phyloP scores from a whole-genome alignment of 2,888 invertebrate species.

The Brachyptera putata region DNA sequence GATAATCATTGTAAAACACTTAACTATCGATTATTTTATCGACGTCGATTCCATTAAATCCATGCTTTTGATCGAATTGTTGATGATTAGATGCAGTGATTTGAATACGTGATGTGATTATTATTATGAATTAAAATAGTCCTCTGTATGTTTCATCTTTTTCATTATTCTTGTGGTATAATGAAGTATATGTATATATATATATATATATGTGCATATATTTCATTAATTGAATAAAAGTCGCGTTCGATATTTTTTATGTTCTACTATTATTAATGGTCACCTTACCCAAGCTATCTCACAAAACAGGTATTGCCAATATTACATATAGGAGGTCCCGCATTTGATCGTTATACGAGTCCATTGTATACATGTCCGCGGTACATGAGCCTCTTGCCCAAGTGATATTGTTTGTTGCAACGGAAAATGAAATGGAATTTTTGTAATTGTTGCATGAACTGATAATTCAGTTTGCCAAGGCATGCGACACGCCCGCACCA shows the following conservation, averaged over 20 bases:
- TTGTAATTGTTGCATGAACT: not conserved
- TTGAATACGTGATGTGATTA: not conserved
- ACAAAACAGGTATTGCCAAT: no score
- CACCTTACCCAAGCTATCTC: no score
- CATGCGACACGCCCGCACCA: constrained; percentile 5
- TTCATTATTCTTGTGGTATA: no score
- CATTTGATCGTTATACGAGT: not conserved
- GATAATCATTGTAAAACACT: constrained; percentile 12
- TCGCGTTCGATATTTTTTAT: no score
- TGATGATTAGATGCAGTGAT: not conserved
- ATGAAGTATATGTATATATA: no score
- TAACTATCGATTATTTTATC: constrained; percentile 3
- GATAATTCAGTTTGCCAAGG: constrained; percentile 11
- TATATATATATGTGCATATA: no score
- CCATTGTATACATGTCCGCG: not conserved
- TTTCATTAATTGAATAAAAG: no score
- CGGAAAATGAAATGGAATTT: not conserved
- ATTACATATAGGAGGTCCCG: constrained; percentile 7
- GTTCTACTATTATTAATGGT: no score
- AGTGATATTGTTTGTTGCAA: not conserved
- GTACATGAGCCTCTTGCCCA: not conserved
- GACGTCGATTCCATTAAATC: not conserved
- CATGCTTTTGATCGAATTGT: not conserved
- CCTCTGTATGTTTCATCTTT: no score
- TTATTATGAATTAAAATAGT: no score